These are phyloP conservation scores for Brachionus asplanchnoidis DNA, from an alignment of 1,140 invertebrate genomes.

Conservation along the genomic window DNA sequence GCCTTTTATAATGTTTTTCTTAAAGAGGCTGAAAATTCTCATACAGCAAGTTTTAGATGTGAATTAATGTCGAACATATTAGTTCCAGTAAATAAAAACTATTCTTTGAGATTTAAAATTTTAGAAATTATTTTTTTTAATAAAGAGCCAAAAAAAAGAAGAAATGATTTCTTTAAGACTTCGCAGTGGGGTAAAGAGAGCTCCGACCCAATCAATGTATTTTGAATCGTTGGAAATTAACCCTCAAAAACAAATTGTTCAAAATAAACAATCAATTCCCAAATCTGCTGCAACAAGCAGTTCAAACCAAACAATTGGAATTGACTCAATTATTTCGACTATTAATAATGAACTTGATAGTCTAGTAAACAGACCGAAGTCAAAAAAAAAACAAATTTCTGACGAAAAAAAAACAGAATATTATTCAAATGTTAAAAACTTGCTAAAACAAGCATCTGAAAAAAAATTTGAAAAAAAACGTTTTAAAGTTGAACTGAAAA, in stretches of 20 bases:
- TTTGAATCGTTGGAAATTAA: not conserved
- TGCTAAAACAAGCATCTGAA: not conserved
- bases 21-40: not conserved
- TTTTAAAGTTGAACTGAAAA: not conserved
- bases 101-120: not conserved
- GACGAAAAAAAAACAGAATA: slow-evolving; percentile 7
- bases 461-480: not conserved
- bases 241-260: not conserved
- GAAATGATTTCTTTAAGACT: not conserved
- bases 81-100: not conserved
- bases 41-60: not conserved
- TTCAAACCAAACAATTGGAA: not conserved
- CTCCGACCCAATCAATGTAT: not conserved
- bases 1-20: too few relatives aligned
- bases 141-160: not conserved
- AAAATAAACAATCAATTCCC: not conserved
- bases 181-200: not conserved
- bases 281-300: not conserved
- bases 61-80: not conserved
- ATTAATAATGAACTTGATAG: not conserved
- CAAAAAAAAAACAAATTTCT: not conserved
- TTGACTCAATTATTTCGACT: not conserved
- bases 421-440: not conserved
- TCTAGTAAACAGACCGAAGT: not conserved
- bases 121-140: not conserved